A percentile compares a stretch with the other conserved stretches of the same genome.
These are phyloP conservation scores for Nyctalus aviator DNA, from an alignment of 2,797 vertebrate species.

Conservation along the genomic window DNA sequence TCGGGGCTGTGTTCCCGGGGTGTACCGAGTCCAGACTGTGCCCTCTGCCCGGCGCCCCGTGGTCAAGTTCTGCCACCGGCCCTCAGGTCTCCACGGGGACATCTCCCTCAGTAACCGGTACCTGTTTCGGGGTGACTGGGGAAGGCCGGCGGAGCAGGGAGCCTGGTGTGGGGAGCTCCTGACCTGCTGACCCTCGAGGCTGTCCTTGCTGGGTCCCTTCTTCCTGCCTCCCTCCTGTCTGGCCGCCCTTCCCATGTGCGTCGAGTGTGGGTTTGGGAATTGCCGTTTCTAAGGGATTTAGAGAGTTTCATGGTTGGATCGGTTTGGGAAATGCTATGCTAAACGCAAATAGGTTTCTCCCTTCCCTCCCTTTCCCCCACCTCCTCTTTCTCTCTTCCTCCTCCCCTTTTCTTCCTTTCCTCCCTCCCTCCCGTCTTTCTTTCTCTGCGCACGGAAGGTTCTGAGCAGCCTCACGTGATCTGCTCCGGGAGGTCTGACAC, in stretches of 20 bases:
- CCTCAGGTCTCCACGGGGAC: constrained; percentile 94
- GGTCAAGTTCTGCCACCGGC: constrained; percentile 94
- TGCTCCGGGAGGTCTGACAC: not conserved
- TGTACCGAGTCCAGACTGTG: constrained; percentile 93
- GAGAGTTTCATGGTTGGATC: not conserved
- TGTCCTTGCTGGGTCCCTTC: not conserved
- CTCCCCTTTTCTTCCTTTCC: not conserved
- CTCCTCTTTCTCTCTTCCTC: not conserved
- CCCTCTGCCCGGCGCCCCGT: constrained; percentile 93
- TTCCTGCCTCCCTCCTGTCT: not conserved
- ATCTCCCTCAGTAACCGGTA: constrained; percentile 95
- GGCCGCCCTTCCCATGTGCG: not conserved
- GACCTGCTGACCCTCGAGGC: not conserved
- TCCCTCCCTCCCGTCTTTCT: not conserved
- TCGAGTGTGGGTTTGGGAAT: not conserved
- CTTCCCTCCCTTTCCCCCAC: not conserved
- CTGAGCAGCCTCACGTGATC: not conserved
- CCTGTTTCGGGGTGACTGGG: not conserved
- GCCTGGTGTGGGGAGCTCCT: not conserved
- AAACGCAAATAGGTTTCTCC: not conserved
- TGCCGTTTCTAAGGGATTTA: not conserved
- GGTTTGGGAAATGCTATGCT: not conserved
- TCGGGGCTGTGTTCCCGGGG: constrained; percentile 94
- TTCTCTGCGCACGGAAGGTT: not conserved
- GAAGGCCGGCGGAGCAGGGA: not conserved